These are phyloP conservation scores for Heliopora coerulea DNA, from an alignment of 92 coral and sea anemone genomes.

Conservation along the genomic window DNA sequence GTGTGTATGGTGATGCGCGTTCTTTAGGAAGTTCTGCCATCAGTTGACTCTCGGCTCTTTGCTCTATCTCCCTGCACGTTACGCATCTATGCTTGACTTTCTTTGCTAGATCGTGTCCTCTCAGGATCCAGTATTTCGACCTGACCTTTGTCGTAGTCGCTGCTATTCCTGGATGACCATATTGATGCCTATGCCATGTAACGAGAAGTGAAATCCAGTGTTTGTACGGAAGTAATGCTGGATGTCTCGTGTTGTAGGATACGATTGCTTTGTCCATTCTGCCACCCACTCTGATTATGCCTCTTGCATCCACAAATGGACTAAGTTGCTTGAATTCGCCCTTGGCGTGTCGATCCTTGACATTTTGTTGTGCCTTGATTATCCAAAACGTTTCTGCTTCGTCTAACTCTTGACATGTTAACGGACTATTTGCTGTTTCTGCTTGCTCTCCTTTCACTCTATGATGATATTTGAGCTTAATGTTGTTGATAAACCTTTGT, in stretches of 20 bases:
- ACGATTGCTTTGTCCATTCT: conserved; percentile 37
- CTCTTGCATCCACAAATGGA: conserved; percentile 34
- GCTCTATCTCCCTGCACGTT: conserved; percentile 43
- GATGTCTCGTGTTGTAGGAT: conserved; percentile 29
- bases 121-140: conserved; percentile 53
- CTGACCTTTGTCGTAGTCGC: conserved; percentile 47
- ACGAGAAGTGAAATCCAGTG: conserved; percentile 34
- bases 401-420: conserved; percentile 27
- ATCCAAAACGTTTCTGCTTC: conserved; percentile 34
- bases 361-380: conserved; percentile 25
- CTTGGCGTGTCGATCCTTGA: conserved; percentile 16
- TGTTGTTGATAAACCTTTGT: background rate
- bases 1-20: conserved; percentile 55
- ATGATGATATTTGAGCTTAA: background rate
- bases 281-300: conserved; percentile 42
- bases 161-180: conserved; percentile 56
- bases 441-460: too few relatives aligned
- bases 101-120: conserved; percentile 50
- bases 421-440: conserved; percentile 16
- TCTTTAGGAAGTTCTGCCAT: conserved; percentile 51
- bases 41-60: conserved; percentile 41
- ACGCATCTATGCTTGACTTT: conserved; percentile 43
- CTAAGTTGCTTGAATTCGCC: conserved; percentile 39
- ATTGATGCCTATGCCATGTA: conserved; percentile 28
- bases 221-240: conserved; percentile 11